Base-by-base conservation (phyloP, 2,113 vertebrate genomes). In the Vulpes ferrilata region DNA sequence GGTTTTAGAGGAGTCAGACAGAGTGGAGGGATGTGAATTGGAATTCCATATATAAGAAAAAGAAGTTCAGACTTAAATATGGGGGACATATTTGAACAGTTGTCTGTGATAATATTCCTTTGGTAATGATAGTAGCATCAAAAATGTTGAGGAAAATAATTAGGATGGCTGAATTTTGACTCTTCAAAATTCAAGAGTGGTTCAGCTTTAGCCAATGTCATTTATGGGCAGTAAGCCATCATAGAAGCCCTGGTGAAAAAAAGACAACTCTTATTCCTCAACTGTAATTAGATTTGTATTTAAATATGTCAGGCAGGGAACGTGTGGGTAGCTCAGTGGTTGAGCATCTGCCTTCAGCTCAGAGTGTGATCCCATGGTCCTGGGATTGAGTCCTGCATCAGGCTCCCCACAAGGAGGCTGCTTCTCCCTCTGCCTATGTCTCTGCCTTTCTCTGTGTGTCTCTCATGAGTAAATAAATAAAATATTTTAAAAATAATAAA, bases 1-100 rank as follows among this genome's bases (percentile, higher is more conserved):
- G 32, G 53, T 82, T 51, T 69, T 65, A 57, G 16, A 95, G 25
- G 67, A 85, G 84, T 71, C 76, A 94, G 90, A 93, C 20, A 57
- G 59, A 96, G 32, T 32, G 55, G 43, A 86, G 59, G 53, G 35
- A 82, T 67, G 79, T 85, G 69, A 95, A 22, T 74, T 95, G 19
- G 23, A 83, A 38, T 86, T 90, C 67, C 62, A 62, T 59, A 64
- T 90, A 2, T 35, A 80, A 88, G 62, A 73, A 78, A 78, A 91
- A 79, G 2, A 83, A 89, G 84, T 53, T 87, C 62, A 73, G 48
- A 88, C 78, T 84, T 59, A 91, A 76, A 71, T 71, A 88, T 38
- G 4, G 38, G 60, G 35, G 13, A 35, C 48, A 30, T 85, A 51
- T 64, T 71, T 74, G 93, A 85, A 35, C 6, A 51, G 10, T 43